Conservation (phyloP, 2,888 invertebrate species). For the Halocaridina rubra region DNA sequence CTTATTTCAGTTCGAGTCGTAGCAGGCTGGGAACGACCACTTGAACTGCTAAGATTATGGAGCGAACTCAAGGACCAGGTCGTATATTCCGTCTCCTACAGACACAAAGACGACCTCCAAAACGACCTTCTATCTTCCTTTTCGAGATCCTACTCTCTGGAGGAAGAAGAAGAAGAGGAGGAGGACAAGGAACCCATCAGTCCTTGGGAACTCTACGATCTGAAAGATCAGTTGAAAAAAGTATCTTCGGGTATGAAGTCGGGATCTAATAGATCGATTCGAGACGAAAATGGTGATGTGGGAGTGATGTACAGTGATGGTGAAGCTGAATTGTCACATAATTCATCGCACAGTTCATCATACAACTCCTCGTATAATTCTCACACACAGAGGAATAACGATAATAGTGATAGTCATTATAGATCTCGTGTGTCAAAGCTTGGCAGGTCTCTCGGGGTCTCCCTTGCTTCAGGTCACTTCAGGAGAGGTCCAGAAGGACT, state of each 20-base stretch:
- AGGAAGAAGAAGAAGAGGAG: slow-evolving; percentile 27
- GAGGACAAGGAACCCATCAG: slow-evolving; percentile 14
- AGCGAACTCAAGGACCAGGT: slow-evolving; percentile 41
- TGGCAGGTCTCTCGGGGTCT: not conserved
- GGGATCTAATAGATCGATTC: too few relatives aligned
- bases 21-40: slow-evolving; percentile 42
- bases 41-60: slow-evolving; percentile 48
- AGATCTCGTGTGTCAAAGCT: not conserved
- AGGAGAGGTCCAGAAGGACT: not conserved
- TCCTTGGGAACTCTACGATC: slow-evolving; percentile 52
- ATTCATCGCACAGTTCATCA: too few relatives aligned
- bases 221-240: slow-evolving; percentile 46
- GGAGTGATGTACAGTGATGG: slow-evolving; percentile 37
- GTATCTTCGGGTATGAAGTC: not conserved
- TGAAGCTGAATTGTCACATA: too few relatives aligned
- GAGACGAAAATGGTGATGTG: slow-evolving; percentile 34
- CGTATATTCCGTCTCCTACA: slow-evolving; percentile 37
- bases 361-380: slow-evolving; percentile 42
- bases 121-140: slow-evolving; percentile 1
- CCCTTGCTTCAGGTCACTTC: too few relatives aligned
- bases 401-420: not conserved
- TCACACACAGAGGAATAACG: slow-evolving; percentile 11
- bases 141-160: not conserved
- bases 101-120: not conserved
- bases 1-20: slow-evolving; percentile 35